Conservation (phyloP, 2,888 invertebrate genomes). For the Apantesis nais region DNA sequence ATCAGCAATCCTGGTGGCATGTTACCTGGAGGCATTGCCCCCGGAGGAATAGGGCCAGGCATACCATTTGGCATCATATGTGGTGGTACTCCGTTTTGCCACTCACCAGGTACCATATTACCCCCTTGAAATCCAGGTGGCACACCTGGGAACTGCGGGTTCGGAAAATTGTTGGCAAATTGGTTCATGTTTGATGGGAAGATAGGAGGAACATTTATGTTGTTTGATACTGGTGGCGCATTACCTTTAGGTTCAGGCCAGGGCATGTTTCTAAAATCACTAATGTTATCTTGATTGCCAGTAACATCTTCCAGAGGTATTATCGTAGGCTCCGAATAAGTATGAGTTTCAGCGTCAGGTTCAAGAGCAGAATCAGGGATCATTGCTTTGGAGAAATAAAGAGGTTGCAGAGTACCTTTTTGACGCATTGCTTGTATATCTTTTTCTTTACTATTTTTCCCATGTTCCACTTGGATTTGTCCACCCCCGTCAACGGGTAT, state of each 20-base stretch:
- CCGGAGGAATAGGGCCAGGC: slow-evolving; percentile 65
- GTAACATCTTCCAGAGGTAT: slow-evolving; percentile 96
- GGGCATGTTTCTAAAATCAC: slow-evolving; percentile 90
- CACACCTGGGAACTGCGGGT: slow-evolving; percentile 75
- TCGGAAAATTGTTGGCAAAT: slow-evolving; percentile 79
- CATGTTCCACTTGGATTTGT: slow-evolving; percentile 88
- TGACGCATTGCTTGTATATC: slow-evolving; percentile 95
- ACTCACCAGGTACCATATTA: slow-evolving; percentile 71
- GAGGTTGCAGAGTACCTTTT: slow-evolving; percentile 91
- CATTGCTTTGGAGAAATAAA: slow-evolving; percentile 92
- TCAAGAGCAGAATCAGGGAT: slow-evolving; percentile 95
- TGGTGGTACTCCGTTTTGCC: slow-evolving; percentile 74
- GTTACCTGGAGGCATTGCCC: slow-evolving; percentile 64
- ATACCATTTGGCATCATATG: slow-evolving; percentile 71
- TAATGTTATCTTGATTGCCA: slow-evolving; percentile 92
- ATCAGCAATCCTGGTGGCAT: slow-evolving; percentile 67
- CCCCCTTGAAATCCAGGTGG: slow-evolving; percentile 78
- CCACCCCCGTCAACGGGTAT: slow-evolving; percentile 89
- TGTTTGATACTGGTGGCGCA: slow-evolving; percentile 74
- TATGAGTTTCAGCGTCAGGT: slow-evolving; percentile 93
- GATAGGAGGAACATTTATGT: slow-evolving; percentile 72
- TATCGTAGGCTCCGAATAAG: slow-evolving; percentile 90
- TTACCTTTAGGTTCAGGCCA: slow-evolving; percentile 94
- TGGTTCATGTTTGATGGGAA: slow-evolving; percentile 77
- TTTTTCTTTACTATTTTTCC: slow-evolving; percentile 94